Evolutionary conservation across 2,888 invertebrate species (phyloP), one percentile per base, ranked within the genome.

Genomic region (Lasius fuliginosus): DNA sequence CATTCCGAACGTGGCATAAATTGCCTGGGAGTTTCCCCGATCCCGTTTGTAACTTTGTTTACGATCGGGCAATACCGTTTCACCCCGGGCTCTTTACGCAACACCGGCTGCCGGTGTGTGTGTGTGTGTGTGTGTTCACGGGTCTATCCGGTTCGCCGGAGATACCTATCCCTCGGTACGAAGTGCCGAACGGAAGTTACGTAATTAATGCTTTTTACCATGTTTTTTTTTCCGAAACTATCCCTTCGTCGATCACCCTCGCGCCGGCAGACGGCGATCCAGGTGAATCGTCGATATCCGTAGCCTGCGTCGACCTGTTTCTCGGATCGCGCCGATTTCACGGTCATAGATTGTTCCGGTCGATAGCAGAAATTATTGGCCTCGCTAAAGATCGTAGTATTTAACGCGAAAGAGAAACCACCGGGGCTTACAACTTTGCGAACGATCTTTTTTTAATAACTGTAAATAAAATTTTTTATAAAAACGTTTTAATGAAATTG

Each of bases 151-250:
- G 75, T 33, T 58, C 56, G 58, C 79, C 58, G 12, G 73, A 87
- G 86, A 88, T 90, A 84, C 74, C 86, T 81, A 84, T 85, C 81
- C 85, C 74, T 82, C 53, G 58, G 65, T 83, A 67, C 79, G 75
- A 77, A 75, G 82, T 89, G 83, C 84, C 62, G 81, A 67, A 76
- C 91, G 91, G 91, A 92, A 92, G 91, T 92, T 86, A 84, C 85
- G 75, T 90, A 91, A 92, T 92, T 92, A 92, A 90, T 89, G 90
- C 83, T 83, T 81, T 68, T 67, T 83, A 42, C 81, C 69, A 73
- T 68, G 83, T 83, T 87, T 56, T 67, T 30, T 65, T 40, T 87
- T 84, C 83, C 69, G 81, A 60, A 85, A 82, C 73, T 69, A 62
- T 67, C 58, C 58, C 11, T 69, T 56, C 71, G 30, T 75, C 62